Percentiles rank a stretch among this genome's conserved stretches.
Evolutionary conservation across 2,113 vertebrate species (phyloP).

Genomic region (Dromas ardeola): DNA sequence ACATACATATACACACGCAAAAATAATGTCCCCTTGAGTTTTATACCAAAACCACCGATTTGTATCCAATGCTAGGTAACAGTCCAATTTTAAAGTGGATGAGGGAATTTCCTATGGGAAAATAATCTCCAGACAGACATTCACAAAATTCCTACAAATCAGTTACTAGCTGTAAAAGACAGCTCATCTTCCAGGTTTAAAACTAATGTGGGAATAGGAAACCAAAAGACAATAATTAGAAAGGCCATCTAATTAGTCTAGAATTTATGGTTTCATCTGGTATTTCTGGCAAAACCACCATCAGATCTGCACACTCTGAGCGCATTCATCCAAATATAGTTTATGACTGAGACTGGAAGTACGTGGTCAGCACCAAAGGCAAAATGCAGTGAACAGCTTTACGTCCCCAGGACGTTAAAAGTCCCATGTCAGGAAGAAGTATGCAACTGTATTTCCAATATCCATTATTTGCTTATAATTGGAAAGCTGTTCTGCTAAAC

Average conservation of each 20-base stretch:
- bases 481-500: background rate
- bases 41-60: background rate
- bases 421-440: background rate
- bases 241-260: background rate
- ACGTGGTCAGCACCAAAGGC: background rate
- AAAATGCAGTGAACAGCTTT: background rate
- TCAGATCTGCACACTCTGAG: background rate
- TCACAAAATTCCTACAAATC: background rate
- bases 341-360: background rate
- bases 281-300: background rate
- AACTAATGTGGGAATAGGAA: background rate
- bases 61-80: background rate
- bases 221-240: background rate
- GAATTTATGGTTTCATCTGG: background rate
- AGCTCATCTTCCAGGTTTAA: background rate
- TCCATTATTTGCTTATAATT: background rate
- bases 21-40: background rate
- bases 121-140: background rate
- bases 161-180: background rate
- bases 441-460: background rate
- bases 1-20: background rate
- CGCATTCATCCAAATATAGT: background rate
- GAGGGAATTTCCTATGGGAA: background rate
- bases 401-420: background rate
- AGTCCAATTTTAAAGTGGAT: background rate